A percentile compares a stretch with the other conserved stretches of the same genome.
These are phyloP conservation scores for Carcinoscorpius rotundicauda DNA, from an alignment of 1,140 invertebrate species.

Conservation along the genomic window DNA sequence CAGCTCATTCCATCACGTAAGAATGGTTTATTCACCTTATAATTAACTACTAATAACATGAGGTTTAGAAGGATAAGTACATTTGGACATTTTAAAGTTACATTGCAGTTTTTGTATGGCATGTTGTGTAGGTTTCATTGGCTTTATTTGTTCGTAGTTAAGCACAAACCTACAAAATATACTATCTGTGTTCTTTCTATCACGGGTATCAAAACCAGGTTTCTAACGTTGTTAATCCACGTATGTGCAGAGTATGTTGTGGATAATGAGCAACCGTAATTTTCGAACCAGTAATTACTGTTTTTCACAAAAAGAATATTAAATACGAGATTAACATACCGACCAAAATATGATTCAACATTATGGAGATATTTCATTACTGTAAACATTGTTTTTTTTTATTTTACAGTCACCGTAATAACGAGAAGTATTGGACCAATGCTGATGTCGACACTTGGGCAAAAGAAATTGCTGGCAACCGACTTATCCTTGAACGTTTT, in stretches of 20 bases:
- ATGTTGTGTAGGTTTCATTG: no score
- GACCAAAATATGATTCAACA: background rate
- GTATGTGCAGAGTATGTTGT: slow-evolving; percentile 85
- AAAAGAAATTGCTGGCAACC: slow-evolving; percentile 45
- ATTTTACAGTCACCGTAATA: slow-evolving; percentile 44
- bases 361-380: background rate
- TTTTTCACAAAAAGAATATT: no score
- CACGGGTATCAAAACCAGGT: no score
- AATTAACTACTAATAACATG: no score
- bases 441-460: slow-evolving; percentile 35
- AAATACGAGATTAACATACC: no score
- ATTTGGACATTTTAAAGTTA: no score
- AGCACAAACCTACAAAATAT: no score
- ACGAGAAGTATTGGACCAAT: slow-evolving; percentile 38
- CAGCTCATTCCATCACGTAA: slow-evolving; percentile 76
- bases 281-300: no score
- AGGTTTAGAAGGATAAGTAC: no score
- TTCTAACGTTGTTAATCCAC: slow-evolving; percentile 34
- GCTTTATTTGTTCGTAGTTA: no score
- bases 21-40: background rate
- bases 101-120: no score
- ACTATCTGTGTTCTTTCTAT: no score
- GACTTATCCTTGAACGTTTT: slow-evolving; percentile 39
- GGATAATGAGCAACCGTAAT: background rate
- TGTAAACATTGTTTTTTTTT: background rate